Evolutionary conservation across 1,140 invertebrate genomes (phyloP).

Genomic region (Rhopalosiphum maidis): DNA sequence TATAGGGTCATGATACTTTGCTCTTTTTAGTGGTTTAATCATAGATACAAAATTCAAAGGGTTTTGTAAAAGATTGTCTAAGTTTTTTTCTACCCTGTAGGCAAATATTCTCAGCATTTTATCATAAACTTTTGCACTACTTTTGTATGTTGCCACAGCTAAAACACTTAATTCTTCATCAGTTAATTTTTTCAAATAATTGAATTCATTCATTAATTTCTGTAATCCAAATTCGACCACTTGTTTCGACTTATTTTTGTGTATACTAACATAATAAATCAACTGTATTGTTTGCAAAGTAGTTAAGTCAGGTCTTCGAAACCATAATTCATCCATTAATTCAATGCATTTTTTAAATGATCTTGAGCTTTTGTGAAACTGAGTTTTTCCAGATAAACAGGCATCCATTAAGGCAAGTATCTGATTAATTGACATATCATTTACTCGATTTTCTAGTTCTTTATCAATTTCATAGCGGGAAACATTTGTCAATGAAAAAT

Average conservation of each 20-base stretch:
- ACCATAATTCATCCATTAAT: slow-evolving; percentile 46
- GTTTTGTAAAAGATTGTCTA: slow-evolving; percentile 36
- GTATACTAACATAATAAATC: slow-evolving; percentile 47
- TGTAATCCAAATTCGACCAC: slow-evolving; percentile 29
- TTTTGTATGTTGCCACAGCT: slow-evolving; percentile 41
- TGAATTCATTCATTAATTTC: slow-evolving; percentile 39
- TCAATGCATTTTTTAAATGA: slow-evolving; percentile 41
- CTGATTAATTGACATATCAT: slow-evolving; percentile 20
- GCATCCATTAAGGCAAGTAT: slow-evolving; percentile 37
- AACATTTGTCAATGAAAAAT: neutral
- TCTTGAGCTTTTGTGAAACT: neutral
- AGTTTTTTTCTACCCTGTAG: slow-evolving; percentile 33
- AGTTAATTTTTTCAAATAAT: slow-evolving; percentile 46
- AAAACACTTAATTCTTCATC: slow-evolving; percentile 51
- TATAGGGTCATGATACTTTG: slow-evolving; percentile 46
- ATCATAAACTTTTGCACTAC: slow-evolving; percentile 45
- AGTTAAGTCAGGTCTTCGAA: slow-evolving; percentile 47
- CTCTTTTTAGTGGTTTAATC: slow-evolving; percentile 46
- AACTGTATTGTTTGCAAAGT: slow-evolving; percentile 39
- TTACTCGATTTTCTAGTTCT: slow-evolving; percentile 25
- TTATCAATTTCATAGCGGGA: slow-evolving; percentile 15
- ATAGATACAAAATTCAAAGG: slow-evolving; percentile 30
- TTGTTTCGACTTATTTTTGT: slow-evolving; percentile 26
- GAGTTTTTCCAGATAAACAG: slow-evolving; percentile 21
- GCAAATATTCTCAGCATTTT: slow-evolving; percentile 50